Evolutionary conservation across 2,113 vertebrate species (phyloP), one percentile per base, ranked within the genome.

Genomic region (Daphoenositta chrysoptera): DNA sequence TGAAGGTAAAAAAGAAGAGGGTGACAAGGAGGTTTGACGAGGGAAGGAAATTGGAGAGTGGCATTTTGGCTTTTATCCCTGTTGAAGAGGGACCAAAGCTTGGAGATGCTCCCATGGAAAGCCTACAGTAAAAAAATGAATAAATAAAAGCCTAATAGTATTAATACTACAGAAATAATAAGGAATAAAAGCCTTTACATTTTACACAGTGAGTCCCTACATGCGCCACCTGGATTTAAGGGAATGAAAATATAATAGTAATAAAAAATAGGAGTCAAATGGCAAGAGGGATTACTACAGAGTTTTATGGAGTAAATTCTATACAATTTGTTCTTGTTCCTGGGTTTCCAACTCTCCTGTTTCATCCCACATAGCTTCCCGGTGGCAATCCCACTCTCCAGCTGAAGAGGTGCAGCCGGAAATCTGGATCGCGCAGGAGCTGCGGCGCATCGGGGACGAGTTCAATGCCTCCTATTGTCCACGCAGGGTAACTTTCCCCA

Each of bases 361-460:
- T 93, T 14, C 83, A 47, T 93, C 89, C 85, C 27, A 1, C 35
- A 14, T 96, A 98, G 98, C 98, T 90, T 98, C 97, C 94, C 96
- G 95, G 88, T 95, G 97, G 96, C 97, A 86, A 22, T 97, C 97
- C 58, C 97, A 61, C 54, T 95, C 93, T 8, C 89, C 95, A 40
- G 98, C 90, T 12, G 97, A 95, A 84, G 98, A 98, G 47, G 87
- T 98, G 93, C 98, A 98, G 82, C 96, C 98, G 3, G 98, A 98
- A 91, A 90, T 97, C 31, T 96, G 97, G 98, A 98, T 99, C 7
- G 99, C 99, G 8, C 99, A 95, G 82, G 98, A 99, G 90, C 97
- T 99, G 84, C 98, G 98, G 60, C 98, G 98, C 47, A 99, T 99
- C 5, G 99, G 99, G 19, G 99, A 99, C 7, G 98, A 99, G 23